Conservation (phyloP, 2,113 vertebrate species). For the Bos indicus region DNA sequence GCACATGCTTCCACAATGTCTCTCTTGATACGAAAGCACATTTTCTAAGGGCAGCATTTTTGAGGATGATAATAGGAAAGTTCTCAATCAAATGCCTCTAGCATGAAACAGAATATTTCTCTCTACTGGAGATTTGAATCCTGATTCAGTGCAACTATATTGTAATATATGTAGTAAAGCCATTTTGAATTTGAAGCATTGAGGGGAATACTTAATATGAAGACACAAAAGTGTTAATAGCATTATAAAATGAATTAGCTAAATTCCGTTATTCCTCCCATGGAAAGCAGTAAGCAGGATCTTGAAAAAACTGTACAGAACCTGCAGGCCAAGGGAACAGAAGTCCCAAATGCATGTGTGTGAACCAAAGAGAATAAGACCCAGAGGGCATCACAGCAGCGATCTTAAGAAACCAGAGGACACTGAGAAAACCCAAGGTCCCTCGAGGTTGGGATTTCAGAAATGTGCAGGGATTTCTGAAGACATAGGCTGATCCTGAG, state of each 20-base stretch:
- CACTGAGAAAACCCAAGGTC: neutral
- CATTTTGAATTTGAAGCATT: neutral
- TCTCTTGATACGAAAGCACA: neutral
- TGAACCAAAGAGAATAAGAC: no score
- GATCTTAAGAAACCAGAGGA: neutral
- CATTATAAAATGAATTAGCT: neutral
- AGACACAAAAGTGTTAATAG: neutral
- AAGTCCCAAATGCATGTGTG: neutral
- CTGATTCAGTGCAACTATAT: neutral
- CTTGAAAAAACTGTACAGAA: neutral
- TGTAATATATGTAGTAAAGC: neutral
- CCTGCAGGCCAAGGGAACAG: neutral
- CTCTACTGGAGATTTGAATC: neutral
- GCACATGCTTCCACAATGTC: neutral
- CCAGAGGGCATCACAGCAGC: neutral
- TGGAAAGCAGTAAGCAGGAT: neutral
- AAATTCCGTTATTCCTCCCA: neutral
- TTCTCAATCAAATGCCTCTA: neutral
- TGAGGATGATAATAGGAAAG: neutral
- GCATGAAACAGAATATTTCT: neutral
- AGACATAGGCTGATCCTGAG: neutral
- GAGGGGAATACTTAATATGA: neutral
- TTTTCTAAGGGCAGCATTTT: neutral
- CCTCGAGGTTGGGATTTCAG: neutral
- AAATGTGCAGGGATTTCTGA: neutral